Percentiles rank a stretch among this genome's conserved stretches.
phyloP scores from a whole-genome alignment of 2,797 vertebrate genomes.

The Myiotriccus ornatus region DNA sequence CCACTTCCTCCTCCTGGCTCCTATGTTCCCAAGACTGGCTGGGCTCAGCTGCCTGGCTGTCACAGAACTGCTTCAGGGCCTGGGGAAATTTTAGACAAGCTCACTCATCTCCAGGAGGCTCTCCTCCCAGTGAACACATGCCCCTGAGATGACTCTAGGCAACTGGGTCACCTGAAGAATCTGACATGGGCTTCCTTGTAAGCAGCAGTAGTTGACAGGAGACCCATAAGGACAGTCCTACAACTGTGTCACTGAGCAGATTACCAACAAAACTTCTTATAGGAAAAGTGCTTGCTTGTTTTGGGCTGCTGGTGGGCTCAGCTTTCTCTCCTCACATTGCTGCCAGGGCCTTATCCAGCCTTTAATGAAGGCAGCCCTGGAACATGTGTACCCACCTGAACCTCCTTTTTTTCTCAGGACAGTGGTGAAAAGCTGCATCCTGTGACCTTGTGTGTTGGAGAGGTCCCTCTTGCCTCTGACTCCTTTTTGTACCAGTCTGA shows the following conservation, averaged over 20 bases:
- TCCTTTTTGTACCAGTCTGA: not conserved
- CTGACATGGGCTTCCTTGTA: slow-evolving; percentile 12
- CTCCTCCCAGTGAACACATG: not conserved
- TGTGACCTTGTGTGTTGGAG: rapidly evolving
- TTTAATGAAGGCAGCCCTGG: not conserved
- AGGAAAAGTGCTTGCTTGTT: slow-evolving; percentile 56
- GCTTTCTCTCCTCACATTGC: not conserved
- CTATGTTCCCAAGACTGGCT: not conserved
- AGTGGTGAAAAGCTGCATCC: not conserved
- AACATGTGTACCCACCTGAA: rapidly evolving
- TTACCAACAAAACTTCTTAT: slow-evolving; percentile 48
- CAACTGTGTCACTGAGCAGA: slow-evolving; percentile 59
- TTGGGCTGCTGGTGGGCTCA: not conserved
- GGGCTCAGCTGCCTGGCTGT: slow-evolving; percentile 4
- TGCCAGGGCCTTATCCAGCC: not conserved
- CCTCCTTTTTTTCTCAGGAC: not conserved
- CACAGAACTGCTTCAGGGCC: slow-evolving; percentile 1
- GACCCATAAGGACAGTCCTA: not conserved
- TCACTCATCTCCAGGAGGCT: slow-evolving; percentile 37
- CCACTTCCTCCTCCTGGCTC: slow-evolving; percentile 16
- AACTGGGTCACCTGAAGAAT: not conserved
- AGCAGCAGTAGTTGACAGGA: slow-evolving; percentile 38
- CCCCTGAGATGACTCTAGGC: slow-evolving; percentile 26
- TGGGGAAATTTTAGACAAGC: slow-evolving; percentile 31
- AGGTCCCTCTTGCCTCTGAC: not conserved